Percentiles rank a stretch among this genome's conserved stretches.
Conservation (phyloP, 53 echinoderm and acorn worm species). For the Zoroaster sp. region DNA sequence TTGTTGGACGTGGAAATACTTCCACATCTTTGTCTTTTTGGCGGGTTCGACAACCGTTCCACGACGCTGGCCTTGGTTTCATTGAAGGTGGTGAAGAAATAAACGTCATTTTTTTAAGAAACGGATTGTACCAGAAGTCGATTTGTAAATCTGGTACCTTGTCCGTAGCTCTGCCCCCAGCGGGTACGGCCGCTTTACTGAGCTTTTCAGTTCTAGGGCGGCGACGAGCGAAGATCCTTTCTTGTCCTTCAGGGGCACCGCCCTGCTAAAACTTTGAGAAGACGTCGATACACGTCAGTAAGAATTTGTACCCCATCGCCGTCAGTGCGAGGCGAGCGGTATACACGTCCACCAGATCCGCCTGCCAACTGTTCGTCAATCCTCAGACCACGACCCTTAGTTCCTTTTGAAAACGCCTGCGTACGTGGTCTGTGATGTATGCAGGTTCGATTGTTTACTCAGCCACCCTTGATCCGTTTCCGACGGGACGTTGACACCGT, state of each 20-base stretch:
- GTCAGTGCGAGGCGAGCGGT: background rate
- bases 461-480: too few relatives aligned
- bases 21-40: constrained; percentile 52
- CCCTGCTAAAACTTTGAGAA: constrained; percentile 71
- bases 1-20: constrained; percentile 35
- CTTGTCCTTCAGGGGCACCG: constrained; percentile 56
- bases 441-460: too few relatives aligned
- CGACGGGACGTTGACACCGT: too few relatives aligned
- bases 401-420: too few relatives aligned
- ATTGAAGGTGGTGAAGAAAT: constrained; percentile 70
- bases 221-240: constrained; percentile 23
- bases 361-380: too few relatives aligned
- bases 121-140: constrained; percentile 34
- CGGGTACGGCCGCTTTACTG: constrained; percentile 31
- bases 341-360: constrained; percentile 34
- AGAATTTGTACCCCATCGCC: constrained; percentile 11
- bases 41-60: constrained; percentile 47
- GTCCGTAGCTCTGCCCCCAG: constrained; percentile 25
- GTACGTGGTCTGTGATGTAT: too few relatives aligned
- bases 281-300: constrained; percentile 65
- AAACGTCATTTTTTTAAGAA: background rate
- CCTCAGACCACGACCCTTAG: too few relatives aligned
- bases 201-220: constrained; percentile 31
- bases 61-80: constrained; percentile 62
- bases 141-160: constrained; percentile 66